Conservation (phyloP, 2,888 invertebrate species). For the Eupithecia vulgata region DNA sequence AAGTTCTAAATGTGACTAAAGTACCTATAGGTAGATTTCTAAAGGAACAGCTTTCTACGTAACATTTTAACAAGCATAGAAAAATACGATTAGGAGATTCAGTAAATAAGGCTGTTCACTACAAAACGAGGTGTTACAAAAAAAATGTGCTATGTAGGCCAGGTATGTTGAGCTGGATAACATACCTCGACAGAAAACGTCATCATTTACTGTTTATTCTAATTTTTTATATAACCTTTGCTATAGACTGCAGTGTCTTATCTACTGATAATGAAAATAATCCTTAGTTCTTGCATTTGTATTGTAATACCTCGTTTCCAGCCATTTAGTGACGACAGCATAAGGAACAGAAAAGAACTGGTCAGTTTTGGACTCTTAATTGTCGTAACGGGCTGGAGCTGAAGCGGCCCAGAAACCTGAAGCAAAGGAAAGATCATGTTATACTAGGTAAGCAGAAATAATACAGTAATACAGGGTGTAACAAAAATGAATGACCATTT, state of each 20-base stretch:
- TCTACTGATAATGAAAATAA: conserved; percentile 5
- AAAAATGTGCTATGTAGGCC: conserved; percentile 33
- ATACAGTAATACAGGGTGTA: too few relatives aligned
- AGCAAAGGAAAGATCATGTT: conserved; percentile 36
- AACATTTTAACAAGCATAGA: conserved; percentile 63
- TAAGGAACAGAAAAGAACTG: conserved; percentile 52
- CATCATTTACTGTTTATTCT: neutral
- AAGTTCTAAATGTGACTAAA: conserved; percentile 38
- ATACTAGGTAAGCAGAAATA: too few relatives aligned
- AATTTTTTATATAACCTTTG: neutral
- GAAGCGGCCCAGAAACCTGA: conserved; percentile 75
- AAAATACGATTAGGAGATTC: conserved; percentile 57
- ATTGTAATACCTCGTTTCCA: conserved; percentile 56
- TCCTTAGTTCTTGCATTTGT: conserved; percentile 32
- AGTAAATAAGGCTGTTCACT: conserved; percentile 45
- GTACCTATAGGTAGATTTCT: conserved; percentile 37
- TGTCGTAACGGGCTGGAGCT: conserved; percentile 69
- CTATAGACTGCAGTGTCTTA: neutral
- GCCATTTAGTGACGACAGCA: conserved; percentile 54
- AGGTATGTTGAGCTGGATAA: conserved; percentile 64
- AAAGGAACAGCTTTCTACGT: conserved; percentile 46
- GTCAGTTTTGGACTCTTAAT: conserved; percentile 61
- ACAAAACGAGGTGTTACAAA: conserved; percentile 52
- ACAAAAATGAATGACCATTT: too few relatives aligned
- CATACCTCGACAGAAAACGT: conserved; percentile 44